Base-by-base conservation (phyloP, 2,888 invertebrate species). In the Diarsia rubi region DNA sequence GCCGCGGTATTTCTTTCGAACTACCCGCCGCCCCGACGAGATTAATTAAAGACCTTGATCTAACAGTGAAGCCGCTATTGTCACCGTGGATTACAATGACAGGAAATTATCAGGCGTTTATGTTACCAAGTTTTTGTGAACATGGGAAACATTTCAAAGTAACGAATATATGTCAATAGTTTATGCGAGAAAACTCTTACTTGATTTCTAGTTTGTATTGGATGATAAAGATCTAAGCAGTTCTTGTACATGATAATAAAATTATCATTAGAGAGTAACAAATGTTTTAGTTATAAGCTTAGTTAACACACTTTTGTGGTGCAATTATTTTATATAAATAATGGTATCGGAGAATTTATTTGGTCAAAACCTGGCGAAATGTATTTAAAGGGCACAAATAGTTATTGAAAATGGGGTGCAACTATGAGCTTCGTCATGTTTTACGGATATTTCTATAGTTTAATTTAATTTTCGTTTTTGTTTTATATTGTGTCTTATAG, bases 161-260 rank as follows among this genome's bases (percentile, higher is more conserved):
- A 27, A 59, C 76, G 9, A 63, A 79, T 78, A 68, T 70, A 42
- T 67, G 37, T 64, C 83, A 71, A 44, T 31, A 45, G 62, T 24
- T 45, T n/a, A 59, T 59, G 62, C 68, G 78, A 37, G 64, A 82
- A 82, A 77, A 70, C 37, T 76, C 14, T 76, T 63, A 52, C 66
- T 60, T 67, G 52, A 37, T 67, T 67, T 49, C 47, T 63, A 57
- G 21, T 44, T 66, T 37, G 19, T 19, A 24, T 81, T 4, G 24
- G 37, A 44, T 67, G 59, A 66, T 72, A 9, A 16, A 24, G 14
- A 42, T n/a, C 31, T 60, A n/a, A 31, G 2, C 8, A 16, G n/a
- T 37, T 70, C n/a, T 69, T 69, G n/a, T 47, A 24, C 9, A 24
- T 0, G 8, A 70, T 37, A 6, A n/a, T 69, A 37, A 68, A 31